Base-by-base conservation (phyloP, 2,888 invertebrate species). In the Embidobia sp. region DNA sequence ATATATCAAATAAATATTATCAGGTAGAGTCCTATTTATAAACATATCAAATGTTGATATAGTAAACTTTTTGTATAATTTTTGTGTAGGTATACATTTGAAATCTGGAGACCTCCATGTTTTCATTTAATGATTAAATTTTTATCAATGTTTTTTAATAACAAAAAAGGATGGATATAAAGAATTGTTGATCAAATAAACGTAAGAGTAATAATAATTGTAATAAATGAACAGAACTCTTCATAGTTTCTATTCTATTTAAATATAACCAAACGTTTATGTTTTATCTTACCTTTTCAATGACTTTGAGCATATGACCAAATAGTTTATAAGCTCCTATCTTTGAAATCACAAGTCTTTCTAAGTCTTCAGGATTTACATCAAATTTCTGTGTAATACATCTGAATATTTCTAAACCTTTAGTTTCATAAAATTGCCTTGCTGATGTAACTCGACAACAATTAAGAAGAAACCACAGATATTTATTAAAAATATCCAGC, bases 271-370 rank as follows among this genome's bases (percentile, higher is more conserved):
- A n/a, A n/a, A n/a, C n/a, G n/a, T n/a, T n/a, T n/a, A n/a, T n/a
- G n/a, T n/a, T n/a, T n/a, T n/a, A n/a, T 22, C 8, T 55, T 11
- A 83, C 82, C 26, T 85, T 64, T 11, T 81, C 59, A 2, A 90
- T 73, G 31, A 79, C 84, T 0, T 84, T 85, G 26, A 89, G 87
- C 83, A 91, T 83, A 5, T 85, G 79, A 72, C 88, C 89, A 15
- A 90, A 70, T 4, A 91, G 79, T 53, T 86, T 83, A 72, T 85
- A 91, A 22, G 86, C 86, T 7, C 89, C 88, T 3, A 90, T 89
- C 42, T 89, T 87, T 1, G 88, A 85, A 13, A 88, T 79, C 1
- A 88, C 77, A 2, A 83, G 33, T 18, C 80, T 82, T 15, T 81
- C 81, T 3, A 80, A 48, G 35, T 89, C 87, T 5, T 51, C 63